A percentile compares a stretch with the other conserved stretches of the same genome.
These are phyloP conservation scores for Rhinatrema bivittatum DNA, from an alignment of 2,797 vertebrate species.

Conservation along the genomic window DNA sequence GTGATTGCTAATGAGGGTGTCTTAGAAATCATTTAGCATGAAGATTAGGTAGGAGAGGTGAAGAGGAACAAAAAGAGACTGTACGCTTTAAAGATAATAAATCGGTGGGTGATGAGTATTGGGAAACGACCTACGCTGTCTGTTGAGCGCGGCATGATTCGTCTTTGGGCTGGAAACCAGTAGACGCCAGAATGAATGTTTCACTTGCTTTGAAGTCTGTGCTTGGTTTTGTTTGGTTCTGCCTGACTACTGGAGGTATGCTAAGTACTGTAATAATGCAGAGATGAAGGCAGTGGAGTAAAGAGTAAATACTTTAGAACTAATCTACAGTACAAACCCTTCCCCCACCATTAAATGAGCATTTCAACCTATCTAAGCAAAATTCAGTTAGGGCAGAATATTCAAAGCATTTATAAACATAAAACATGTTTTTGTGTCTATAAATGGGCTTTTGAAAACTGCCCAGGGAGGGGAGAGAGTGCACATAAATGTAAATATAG, in stretches of 20 bases:
- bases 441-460: too few relatives aligned
- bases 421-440: too few relatives aligned
- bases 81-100: accelerated
- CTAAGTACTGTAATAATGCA: conserved; percentile 43
- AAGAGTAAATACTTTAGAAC: too few relatives aligned
- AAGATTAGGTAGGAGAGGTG: accelerated
- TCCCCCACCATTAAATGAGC: too few relatives aligned
- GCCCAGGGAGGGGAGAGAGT: too few relatives aligned
- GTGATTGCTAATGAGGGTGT: too few relatives aligned
- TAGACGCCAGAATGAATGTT: conserved; percentile 63
- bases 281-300: conserved; percentile 15
- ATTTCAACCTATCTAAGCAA: too few relatives aligned
- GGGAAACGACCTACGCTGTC: conserved; percentile 18
- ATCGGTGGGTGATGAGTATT: not conserved
- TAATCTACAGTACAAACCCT: too few relatives aligned
- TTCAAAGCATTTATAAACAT: too few relatives aligned
- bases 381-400: too few relatives aligned
- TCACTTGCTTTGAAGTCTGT: conserved; percentile 66
- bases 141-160: conserved; percentile 12
- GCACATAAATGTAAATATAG: too few relatives aligned
- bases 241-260: conserved; percentile 63
- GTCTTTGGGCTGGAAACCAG: conserved; percentile 38
- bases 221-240: conserved; percentile 67
- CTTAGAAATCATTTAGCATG: accelerated
- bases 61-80: too few relatives aligned